Percentiles rank a stretch among this genome's conserved stretches.
Conservation (phyloP, 2,888 invertebrate genomes). For the Tetrapedia diversipes region DNA sequence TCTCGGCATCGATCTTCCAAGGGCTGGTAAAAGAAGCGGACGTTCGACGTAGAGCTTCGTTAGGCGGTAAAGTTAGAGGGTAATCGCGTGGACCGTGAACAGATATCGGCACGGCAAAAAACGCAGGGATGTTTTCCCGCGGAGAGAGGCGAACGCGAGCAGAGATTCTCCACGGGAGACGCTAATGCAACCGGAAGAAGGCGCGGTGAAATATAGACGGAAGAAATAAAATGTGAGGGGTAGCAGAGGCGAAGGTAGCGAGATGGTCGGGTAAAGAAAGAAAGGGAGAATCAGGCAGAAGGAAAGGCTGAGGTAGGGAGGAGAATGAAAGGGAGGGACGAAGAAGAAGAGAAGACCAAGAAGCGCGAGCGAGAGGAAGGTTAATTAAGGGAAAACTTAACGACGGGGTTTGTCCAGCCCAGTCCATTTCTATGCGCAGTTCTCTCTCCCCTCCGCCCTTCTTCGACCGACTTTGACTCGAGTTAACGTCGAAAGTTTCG, state of each 20-base stretch:
- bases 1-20: not conserved
- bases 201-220: constrained; percentile 49
- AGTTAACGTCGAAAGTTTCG: constrained; percentile 69
- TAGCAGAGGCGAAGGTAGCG: constrained; percentile 14
- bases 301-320: not conserved
- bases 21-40: not conserved
- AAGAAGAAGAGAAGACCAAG: constrained; percentile 8
- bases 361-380: constrained; percentile 16
- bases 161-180: constrained; percentile 41
- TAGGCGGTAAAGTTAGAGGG: not conserved
- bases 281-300: too few relatives aligned
- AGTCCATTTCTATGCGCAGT: constrained; percentile 50
- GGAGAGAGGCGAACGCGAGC: constrained; percentile 39
- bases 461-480: constrained; percentile 57
- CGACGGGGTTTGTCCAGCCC: constrained; percentile 68
- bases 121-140: constrained; percentile 33
- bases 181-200: constrained; percentile 58
- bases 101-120: constrained; percentile 33
- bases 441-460: constrained; percentile 14
- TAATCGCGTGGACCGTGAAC: not conserved
- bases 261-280: not conserved
- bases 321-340: constrained; percentile 1
- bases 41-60: not conserved
- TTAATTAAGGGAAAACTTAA: constrained; percentile 73
- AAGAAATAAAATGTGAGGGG: constrained; percentile 35